Percentiles rank a stretch among this genome's conserved stretches.
phyloP scores from a whole-genome alignment of 1,140 invertebrate genomes.

The Drosophila murphyi region DNA sequence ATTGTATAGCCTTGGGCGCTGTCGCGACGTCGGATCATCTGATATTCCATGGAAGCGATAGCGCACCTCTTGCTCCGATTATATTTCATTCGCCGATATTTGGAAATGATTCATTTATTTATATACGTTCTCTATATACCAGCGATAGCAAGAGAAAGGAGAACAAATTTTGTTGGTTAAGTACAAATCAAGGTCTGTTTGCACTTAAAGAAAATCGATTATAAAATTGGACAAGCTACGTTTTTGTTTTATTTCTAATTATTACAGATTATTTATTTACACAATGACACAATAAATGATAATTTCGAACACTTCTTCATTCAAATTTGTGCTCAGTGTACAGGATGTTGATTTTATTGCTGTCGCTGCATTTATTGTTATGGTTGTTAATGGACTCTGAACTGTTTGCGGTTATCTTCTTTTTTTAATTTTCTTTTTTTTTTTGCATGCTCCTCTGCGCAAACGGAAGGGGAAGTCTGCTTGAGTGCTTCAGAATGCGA shows the following conservation, averaged over 20 bases:
- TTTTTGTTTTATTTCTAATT: no score
- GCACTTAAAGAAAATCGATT: no score
- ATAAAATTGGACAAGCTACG: no score
- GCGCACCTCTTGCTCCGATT: not conserved
- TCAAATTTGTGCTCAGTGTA: no score
- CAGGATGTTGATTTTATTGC: no score
- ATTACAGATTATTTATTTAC: no score
- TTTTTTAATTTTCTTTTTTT: slow-evolving; percentile 38
- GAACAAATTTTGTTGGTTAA: not conserved
- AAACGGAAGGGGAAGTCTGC: slow-evolving; percentile 75
- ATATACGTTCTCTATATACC: no score
- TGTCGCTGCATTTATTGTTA: not conserved
- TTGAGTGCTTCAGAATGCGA: slow-evolving; percentile 49
- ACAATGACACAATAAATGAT: no score
- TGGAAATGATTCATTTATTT: not conserved
- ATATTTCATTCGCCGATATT: not conserved
- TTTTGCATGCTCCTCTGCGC: slow-evolving; percentile 59
- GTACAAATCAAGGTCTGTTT: not conserved
- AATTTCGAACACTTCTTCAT: no score
- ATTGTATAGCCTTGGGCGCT: slow-evolving; percentile 49
- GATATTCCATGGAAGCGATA: slow-evolving; percentile 8
- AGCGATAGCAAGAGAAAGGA: no score
- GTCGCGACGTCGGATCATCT: not conserved
- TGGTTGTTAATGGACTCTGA: slow-evolving; percentile 19
- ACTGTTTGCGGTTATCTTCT: slow-evolving; percentile 23